Percentiles rank a stretch among this genome's conserved stretches.
Evolutionary conservation across 1,140 invertebrate species (phyloP).

Genomic region (Batillaria attramentaria): DNA sequence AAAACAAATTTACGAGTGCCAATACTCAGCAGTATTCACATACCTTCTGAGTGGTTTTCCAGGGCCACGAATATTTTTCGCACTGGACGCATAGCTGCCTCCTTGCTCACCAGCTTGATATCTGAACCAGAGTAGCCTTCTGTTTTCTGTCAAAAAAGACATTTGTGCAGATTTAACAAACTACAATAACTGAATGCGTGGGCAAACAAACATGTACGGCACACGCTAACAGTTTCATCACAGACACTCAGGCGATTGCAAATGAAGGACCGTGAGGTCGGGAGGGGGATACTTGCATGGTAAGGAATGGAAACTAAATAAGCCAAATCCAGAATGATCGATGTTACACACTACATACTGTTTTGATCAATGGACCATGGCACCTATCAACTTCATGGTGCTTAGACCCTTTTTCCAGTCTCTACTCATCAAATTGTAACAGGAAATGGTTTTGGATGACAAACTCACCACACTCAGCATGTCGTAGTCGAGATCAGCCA

Average conservation of each 20-base stretch:
- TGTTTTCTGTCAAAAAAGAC: constrained; percentile 74
- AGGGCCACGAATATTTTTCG: constrained; percentile 74
- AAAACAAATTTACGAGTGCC: not conserved
- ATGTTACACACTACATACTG: too few relatives aligned
- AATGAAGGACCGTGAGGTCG: too few relatives aligned
- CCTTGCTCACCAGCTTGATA: constrained; percentile 90
- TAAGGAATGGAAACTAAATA: too few relatives aligned
- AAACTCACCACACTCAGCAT: constrained; percentile 74
- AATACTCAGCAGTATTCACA: not conserved
- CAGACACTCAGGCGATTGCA: not conserved
- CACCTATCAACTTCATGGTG: too few relatives aligned
- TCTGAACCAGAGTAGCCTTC: constrained; percentile 90
- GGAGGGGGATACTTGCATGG: too few relatives aligned
- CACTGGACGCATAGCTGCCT: constrained; percentile 79
- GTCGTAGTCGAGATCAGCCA: constrained; percentile 74
- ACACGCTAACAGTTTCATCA: too few relatives aligned
- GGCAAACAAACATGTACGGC: not conserved
- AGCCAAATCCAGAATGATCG: not conserved
- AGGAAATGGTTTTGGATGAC: too few relatives aligned
- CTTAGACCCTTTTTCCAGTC: too few relatives aligned
- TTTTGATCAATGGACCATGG: too few relatives aligned
- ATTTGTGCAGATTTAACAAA: constrained; percentile 3
- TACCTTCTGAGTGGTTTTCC: constrained; percentile 71
- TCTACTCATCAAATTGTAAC: too few relatives aligned
- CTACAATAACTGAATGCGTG: not conserved